A percentile compares a stretch with the other conserved stretches of the same genome.
phyloP scores from a whole-genome alignment of 2,888 invertebrate genomes.

The Agonopterix alstromeriana region DNA sequence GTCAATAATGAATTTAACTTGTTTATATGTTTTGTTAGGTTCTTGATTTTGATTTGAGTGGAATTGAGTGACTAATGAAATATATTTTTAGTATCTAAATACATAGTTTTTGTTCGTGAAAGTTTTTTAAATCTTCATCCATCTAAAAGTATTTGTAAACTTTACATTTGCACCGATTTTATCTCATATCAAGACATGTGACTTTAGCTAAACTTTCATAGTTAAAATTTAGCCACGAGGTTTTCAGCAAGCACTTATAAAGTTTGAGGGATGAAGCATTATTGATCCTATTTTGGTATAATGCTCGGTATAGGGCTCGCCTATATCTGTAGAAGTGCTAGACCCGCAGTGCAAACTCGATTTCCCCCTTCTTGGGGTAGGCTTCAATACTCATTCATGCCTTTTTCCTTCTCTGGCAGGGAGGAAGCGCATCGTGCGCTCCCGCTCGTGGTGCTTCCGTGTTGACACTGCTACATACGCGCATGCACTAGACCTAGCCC shows the following conservation, averaged over 20 bases:
- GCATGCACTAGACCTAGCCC: slow-evolving; percentile 75
- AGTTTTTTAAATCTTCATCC: no score
- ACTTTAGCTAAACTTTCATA: no score
- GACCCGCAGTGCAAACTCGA: slow-evolving; percentile 70
- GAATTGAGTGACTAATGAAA: no score
- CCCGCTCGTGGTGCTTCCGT: slow-evolving; percentile 60
- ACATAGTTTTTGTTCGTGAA: no score
- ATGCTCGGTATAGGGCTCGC: slow-evolving; percentile 35
- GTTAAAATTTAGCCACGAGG: no score
- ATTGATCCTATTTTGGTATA: slow-evolving; percentile 57
- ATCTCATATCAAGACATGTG: no score
- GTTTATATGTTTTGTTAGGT: no score
- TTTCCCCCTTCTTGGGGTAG: slow-evolving; percentile 74
- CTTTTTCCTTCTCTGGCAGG: slow-evolving; percentile 62
- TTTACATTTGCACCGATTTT: no score
- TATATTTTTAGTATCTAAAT: no score
- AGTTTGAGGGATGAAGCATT: slow-evolving; percentile 12
- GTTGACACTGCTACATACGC: slow-evolving; percentile 65
- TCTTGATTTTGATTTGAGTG: no score
- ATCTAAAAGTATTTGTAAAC: no score
- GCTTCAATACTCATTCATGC: slow-evolving; percentile 75
- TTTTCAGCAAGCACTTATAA: background rate
- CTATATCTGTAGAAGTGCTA: slow-evolving; percentile 59
- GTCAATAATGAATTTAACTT: no score
- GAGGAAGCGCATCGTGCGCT: slow-evolving; percentile 46